A percentile compares a stretch with the other conserved stretches of the same genome.
Evolutionary conservation across 1,140 invertebrate species (phyloP).

Genomic region (Drosophila takahashii): DNA sequence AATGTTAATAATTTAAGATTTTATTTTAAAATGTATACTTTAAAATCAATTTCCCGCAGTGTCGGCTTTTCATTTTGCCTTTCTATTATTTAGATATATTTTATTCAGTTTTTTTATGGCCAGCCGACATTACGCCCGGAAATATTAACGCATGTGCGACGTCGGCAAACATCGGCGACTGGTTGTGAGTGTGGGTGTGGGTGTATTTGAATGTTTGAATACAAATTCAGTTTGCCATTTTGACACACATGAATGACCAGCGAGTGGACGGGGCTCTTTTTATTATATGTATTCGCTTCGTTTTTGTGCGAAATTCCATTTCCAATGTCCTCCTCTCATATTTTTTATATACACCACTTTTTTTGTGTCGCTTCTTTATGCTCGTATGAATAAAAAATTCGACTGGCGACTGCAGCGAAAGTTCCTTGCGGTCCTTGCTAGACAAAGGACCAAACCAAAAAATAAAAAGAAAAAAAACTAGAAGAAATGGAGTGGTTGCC

Average conservation of each 20-base stretch:
- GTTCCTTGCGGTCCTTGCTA: constrained; percentile 30
- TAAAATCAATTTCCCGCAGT: constrained; percentile 13
- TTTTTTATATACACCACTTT: constrained; percentile 25
- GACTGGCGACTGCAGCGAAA: constrained; percentile 20
- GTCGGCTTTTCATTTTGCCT: neutral
- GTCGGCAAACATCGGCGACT: constrained; percentile 17
- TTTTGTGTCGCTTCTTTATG: constrained; percentile 35
- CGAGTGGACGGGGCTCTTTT: constrained; percentile 41
- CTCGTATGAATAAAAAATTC: constrained; percentile 64
- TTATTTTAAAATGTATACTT: neutral
- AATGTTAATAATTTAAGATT: neutral
- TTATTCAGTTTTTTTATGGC: constrained; percentile 65
- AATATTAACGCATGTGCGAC: constrained; percentile 80
- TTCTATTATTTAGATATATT: constrained; percentile 48
- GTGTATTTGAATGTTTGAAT: constrained; percentile 77
- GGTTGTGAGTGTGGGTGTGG: constrained; percentile 30
- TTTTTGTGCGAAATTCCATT: constrained; percentile 51
- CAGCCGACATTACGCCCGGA: constrained; percentile 70
- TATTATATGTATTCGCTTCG: neutral
- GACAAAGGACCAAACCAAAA: constrained; percentile 37
- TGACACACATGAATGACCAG: constrained; percentile 82
- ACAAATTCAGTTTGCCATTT: constrained; percentile 82
- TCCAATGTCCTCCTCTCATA: constrained; percentile 29
- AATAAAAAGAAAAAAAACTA: neutral
- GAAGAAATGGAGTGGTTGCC: neutral